Evolutionary conservation across 2,888 invertebrate genomes (phyloP).

Genomic region (Calephelis perditalis): DNA sequence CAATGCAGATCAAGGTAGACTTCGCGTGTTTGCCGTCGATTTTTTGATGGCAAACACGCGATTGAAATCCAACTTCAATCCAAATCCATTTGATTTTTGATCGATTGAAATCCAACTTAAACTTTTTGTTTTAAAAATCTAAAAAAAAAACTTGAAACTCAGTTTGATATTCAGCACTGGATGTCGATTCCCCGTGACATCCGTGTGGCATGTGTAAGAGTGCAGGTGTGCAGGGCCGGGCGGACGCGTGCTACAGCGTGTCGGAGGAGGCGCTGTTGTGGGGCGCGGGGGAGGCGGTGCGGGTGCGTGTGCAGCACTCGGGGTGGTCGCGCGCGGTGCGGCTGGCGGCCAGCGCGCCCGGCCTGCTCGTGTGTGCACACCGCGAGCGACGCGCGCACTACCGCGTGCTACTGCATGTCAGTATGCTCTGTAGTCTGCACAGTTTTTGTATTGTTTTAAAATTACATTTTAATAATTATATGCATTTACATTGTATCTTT

Average conservation of each 20-base stretch:
- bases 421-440: slow-evolving; percentile 20
- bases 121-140: too few species aligned
- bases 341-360: slow-evolving; percentile 86
- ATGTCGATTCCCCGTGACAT: too few species aligned
- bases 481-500: too few species aligned
- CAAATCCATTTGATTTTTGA: too few species aligned
- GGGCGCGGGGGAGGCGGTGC: slow-evolving; percentile 42
- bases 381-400: slow-evolving; percentile 85
- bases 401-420: slow-evolving; percentile 81
- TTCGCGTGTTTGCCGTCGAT: too few species aligned
- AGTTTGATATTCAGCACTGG: too few species aligned
- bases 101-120: too few species aligned
- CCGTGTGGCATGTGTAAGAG: neutral
- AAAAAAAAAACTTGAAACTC: too few species aligned
- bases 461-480: too few species aligned
- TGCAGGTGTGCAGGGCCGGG: slow-evolving; percentile 69
- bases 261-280: slow-evolving; percentile 83
- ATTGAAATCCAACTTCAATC: too few species aligned
- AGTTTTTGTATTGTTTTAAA: too few species aligned
- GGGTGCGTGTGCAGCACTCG: slow-evolving; percentile 79
- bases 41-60: too few species aligned
- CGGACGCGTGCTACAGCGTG: slow-evolving; percentile 78
- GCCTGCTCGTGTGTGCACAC: slow-evolving; percentile 85
- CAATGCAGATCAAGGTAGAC: slow-evolving; percentile 85
- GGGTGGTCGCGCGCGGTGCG: slow-evolving; percentile 81